These are phyloP conservation scores for Pangasianodon hypophthalmus DNA, from an alignment of 2,113 vertebrate genomes.

Conservation along the genomic window DNA sequence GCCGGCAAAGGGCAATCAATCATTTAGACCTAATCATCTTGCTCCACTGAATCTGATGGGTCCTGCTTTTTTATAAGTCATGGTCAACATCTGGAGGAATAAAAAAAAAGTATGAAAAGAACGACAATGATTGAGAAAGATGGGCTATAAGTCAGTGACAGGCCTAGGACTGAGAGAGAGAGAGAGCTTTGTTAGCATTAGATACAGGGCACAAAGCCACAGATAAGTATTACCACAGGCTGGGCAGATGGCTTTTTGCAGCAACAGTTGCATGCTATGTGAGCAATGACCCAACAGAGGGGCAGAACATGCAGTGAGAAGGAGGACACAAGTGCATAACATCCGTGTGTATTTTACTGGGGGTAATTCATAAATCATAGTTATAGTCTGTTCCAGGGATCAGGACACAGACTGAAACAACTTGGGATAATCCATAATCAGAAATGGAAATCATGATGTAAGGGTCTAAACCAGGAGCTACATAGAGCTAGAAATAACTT, in stretches of 20 bases:
- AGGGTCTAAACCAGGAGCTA: background rate
- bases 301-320: background rate
- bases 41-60: conserved; percentile 52
- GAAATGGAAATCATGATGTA: background rate
- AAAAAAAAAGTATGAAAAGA: conserved; percentile 25
- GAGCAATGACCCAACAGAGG: conserved; percentile 6
- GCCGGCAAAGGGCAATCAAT: conserved; percentile 20
- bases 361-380: background rate
- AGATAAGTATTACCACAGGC: conserved; percentile 43
- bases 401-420: background rate
- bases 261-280: conserved; percentile 10
- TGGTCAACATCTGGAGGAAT: conserved; percentile 43
- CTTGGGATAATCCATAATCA: background rate
- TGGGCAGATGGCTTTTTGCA: background rate
- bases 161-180: background rate
- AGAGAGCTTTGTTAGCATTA: conserved; percentile 35
- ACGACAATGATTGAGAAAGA: conserved; percentile 37
- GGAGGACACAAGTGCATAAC: background rate
- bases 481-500: background rate
- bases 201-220: conserved; percentile 45
- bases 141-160: conserved; percentile 13
- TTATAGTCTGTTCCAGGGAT: background rate
- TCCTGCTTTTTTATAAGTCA: conserved; percentile 43
- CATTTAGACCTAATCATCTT: conserved; percentile 36
- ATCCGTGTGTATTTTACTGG: background rate